These are phyloP conservation scores for Pampus argenteus DNA, from an alignment of 2,797 vertebrate genomes.

Conservation along the genomic window DNA sequence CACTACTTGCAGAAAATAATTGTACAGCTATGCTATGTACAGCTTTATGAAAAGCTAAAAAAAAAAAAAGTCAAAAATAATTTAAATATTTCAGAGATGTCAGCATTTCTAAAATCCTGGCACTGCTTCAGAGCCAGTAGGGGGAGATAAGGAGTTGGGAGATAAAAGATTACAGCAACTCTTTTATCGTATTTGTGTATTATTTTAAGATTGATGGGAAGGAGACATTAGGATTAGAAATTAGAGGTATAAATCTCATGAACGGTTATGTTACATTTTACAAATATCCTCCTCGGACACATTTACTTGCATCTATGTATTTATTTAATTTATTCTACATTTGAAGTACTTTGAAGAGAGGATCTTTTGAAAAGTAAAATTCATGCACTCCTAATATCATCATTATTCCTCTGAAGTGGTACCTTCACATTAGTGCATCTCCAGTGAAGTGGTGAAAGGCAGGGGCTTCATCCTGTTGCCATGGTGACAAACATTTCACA, in stretches of 20 bases:
- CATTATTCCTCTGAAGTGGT: conserved; percentile 3
- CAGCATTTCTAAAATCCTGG: background rate
- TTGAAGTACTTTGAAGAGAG: background rate
- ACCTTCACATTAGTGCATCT: background rate
- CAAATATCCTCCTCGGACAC: background rate
- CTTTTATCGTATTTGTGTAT: background rate
- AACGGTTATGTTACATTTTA: background rate
- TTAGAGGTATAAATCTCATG: background rate
- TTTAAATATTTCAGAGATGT: background rate
- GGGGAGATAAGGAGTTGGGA: background rate
- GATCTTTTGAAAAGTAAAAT: conserved; percentile 11
- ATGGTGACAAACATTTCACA: conserved; percentile 49
- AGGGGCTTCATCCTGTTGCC: conserved; percentile 49
- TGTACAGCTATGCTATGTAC: background rate
- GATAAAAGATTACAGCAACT: background rate
- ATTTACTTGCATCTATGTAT: too few species aligned
- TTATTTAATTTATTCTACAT: background rate
- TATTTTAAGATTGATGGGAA: background rate
- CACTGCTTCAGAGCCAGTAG: background rate
- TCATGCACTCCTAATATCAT: background rate
- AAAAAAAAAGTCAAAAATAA: background rate
- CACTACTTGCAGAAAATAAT: background rate
- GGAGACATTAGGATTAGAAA: background rate
- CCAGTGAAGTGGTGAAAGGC: background rate
- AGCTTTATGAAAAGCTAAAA: too few species aligned